Evolutionary conservation across 2,888 invertebrate genomes (phyloP), one percentile per base, ranked within the genome.

Genomic region (Sesia bembeciformis): DNA sequence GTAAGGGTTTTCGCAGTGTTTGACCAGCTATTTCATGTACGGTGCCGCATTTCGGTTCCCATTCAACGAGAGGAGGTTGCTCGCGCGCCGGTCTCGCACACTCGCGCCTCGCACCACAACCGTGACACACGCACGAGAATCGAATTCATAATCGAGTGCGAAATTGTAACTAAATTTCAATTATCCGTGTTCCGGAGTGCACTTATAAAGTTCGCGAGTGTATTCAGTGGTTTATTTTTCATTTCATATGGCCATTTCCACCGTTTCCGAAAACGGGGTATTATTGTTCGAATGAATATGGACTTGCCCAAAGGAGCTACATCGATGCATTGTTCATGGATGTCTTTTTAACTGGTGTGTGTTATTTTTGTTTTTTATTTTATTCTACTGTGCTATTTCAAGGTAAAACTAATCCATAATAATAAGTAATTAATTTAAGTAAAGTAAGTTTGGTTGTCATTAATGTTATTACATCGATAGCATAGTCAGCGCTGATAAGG

Each of bases 281-380:
- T 67, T 69, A 63, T 74, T 75, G 78, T 78, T 71, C 79, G 75
- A 62, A 83, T 81, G 84, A 87, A 87, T 82, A 89, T 89, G 89
- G 84, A 87, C 89, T 89, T 88, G 84, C 78, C 78, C 72, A 69
- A 77, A 80, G 85, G 83, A 87, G 73, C 81, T 67, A 81, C 80
- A 77, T 88, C 88, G 88, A 86, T 89, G 89, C 84, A 74, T 84
- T 89, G 85, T 89, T 89, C 88, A 89, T 89, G 89, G 89, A 89
- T 89, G 87, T 89, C 83, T 81, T 86, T 84, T 87, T 88, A 87
- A 89, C 80, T 76, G 89, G 89, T 89, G 84, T 81, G 89, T 89
- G 77, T 61, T 62, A 58, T 74, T 74, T 70, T 56, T 67, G 68
- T 74, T 67, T 59, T 55, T 52, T 53, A 56, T 40, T 23, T 40